A percentile compares a stretch with the other conserved stretches of the same genome.
phyloP scores from a whole-genome alignment of 2,888 invertebrate genomes.

The Mimas tiliae region DNA sequence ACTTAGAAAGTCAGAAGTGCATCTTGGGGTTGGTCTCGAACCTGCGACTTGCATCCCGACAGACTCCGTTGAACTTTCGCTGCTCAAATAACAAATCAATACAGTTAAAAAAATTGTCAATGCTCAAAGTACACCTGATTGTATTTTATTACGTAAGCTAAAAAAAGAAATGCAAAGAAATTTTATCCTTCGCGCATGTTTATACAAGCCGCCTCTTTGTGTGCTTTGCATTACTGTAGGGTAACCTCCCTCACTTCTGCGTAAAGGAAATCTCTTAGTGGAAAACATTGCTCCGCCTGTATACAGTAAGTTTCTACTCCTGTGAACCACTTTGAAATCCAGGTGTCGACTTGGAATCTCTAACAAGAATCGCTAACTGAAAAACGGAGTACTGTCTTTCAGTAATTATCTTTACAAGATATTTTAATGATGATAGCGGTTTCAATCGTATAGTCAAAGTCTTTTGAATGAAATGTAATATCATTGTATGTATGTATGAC shows the following conservation, averaged over 20 bases:
- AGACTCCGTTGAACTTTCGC: too few relatives aligned
- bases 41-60: too few relatives aligned
- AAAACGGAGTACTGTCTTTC: constrained; percentile 31
- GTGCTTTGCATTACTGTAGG: constrained; percentile 51
- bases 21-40: too few relatives aligned
- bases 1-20: too few relatives aligned
- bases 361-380: constrained; percentile 45
- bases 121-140: background rate
- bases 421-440: constrained; percentile 1
- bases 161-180: constrained; percentile 33
- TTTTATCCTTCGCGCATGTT: constrained; percentile 43
- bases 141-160: constrained; percentile 8
- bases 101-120: background rate
- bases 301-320: constrained; percentile 35
- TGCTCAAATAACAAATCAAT: background rate
- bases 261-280: constrained; percentile 40
- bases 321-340: constrained; percentile 39
- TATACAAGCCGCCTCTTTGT: constrained; percentile 45
- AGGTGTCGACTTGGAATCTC: constrained; percentile 35
- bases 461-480: too few relatives aligned
- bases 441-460: background rate
- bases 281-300: constrained; percentile 44
- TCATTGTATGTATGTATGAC: too few relatives aligned
- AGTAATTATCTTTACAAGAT: background rate
- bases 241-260: constrained; percentile 38